These are phyloP conservation scores for Trachelipus rathkii DNA, from an alignment of 1,140 invertebrate species.

Conservation along the genomic window DNA sequence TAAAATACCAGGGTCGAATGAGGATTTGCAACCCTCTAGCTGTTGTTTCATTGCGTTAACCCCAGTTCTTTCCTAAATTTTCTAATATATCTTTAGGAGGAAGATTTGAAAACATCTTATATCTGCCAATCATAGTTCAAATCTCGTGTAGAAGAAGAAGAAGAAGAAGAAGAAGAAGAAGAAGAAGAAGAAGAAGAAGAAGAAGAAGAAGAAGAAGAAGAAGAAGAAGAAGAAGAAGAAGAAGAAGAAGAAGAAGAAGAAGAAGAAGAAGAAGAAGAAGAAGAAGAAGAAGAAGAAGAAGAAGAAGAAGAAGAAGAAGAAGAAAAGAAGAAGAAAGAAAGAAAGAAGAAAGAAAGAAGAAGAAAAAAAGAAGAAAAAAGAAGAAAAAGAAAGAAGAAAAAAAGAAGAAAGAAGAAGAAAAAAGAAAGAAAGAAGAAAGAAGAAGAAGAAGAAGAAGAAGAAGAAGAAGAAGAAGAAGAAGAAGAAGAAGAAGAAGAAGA, in stretches of 20 bases:
- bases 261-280: not conserved
- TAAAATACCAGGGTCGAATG: too few relatives aligned
- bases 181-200: not conserved
- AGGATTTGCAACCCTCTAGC: too few relatives aligned
- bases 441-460: not conserved
- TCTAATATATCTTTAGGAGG: not conserved
- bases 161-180: not conserved
- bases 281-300: not conserved
- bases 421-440: not conserved
- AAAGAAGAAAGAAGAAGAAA: not conserved
- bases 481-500: too few relatives aligned
- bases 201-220: not conserved
- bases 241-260: not conserved
- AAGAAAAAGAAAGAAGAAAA: not conserved
- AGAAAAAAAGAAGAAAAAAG: not conserved
- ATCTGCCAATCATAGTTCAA: not conserved
- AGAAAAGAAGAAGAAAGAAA: not conserved
- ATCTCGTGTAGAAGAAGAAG: not conserved
- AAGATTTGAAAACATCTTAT: too few relatives aligned
- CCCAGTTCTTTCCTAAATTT: too few relatives aligned
- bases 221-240: not conserved
- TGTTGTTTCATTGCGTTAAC: too few relatives aligned
- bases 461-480: not conserved
- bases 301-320: not conserved
- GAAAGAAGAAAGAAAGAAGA: not conserved